These are phyloP conservation scores for Cavia porcellus DNA, from an alignment of 2,113 vertebrate genomes.

Conservation along the genomic window DNA sequence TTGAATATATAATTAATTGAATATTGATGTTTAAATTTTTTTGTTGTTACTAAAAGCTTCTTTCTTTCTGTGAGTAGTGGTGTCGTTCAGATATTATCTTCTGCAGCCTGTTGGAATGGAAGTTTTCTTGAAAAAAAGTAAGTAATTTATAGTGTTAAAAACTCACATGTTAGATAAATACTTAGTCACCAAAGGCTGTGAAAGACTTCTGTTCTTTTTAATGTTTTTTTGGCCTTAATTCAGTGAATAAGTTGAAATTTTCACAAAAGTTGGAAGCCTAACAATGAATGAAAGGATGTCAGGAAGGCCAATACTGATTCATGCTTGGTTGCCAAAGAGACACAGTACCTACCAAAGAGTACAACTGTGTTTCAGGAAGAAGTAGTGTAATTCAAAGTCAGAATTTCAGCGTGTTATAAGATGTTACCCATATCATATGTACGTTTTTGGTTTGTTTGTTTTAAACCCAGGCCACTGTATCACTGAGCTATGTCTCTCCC, in stretches of 20 bases:
- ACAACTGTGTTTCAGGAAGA: neutral
- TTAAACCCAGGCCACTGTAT: neutral
- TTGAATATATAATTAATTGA: neutral
- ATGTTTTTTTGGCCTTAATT: constrained; percentile 40
- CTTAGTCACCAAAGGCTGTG: neutral
- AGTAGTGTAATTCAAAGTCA: neutral
- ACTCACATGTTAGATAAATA: neutral
- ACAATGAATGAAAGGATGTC: neutral
- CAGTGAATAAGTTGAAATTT: constrained; percentile 37
- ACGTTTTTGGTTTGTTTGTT: neutral
- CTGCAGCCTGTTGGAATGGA: constrained; percentile 97
- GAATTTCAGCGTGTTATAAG: constrained; percentile 3
- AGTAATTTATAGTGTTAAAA: constrained; percentile 79
- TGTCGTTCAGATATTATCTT: constrained; percentile 95
- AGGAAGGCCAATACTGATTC: neutral
- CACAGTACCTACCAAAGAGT: neutral
- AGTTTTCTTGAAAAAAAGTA: constrained; percentile 99
- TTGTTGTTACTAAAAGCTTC: constrained; percentile 60
- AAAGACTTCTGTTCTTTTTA: constrained; percentile 21
- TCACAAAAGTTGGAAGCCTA: neutral
- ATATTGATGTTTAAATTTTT: neutral
- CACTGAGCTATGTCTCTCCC: neutral
- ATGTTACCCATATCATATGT: neutral
- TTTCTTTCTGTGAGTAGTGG: constrained; percentile 87
- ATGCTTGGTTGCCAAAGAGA: constrained; percentile 21